These are phyloP conservation scores for Ctenomys sociabilis DNA, from an alignment of 2,113 vertebrate genomes.

Conservation along the genomic window DNA sequence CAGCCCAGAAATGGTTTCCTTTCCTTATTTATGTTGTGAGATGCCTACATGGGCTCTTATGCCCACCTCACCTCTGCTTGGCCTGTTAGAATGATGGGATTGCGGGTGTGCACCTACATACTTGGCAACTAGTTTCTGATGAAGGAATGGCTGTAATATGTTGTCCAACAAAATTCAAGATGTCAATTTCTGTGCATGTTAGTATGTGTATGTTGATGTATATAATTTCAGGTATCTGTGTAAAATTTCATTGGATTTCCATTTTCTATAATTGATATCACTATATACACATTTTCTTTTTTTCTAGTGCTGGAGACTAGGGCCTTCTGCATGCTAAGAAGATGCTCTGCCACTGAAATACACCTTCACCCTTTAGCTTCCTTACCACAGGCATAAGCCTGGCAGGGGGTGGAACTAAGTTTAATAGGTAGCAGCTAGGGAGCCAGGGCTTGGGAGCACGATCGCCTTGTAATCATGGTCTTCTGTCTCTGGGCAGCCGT, in stretches of 20 bases:
- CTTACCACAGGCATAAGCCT: background rate
- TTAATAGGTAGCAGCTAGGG: slow-evolving; percentile 27
- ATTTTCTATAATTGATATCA: slow-evolving; percentile 36
- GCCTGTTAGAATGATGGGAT: background rate
- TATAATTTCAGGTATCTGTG: background rate
- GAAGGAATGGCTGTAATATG: background rate
- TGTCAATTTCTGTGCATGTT: background rate
- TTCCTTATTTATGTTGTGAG: background rate
- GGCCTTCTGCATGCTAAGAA: background rate
- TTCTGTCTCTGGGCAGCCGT: background rate
- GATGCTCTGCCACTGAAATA: background rate
- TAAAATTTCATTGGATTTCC: slow-evolving; percentile 54
- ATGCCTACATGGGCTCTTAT: background rate
- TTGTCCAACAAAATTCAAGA: background rate
- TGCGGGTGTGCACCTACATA: background rate
- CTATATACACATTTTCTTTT: background rate
- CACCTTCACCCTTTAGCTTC: background rate
- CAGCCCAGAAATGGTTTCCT: background rate
- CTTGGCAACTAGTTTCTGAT: background rate
- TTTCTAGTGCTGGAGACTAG: background rate
- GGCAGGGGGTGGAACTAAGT: background rate
- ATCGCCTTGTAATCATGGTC: background rate
- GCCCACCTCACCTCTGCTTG: background rate
- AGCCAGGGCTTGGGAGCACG: background rate
- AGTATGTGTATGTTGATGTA: background rate